These are phyloP conservation scores for Ceratina japonica DNA, from an alignment of 1,140 invertebrate genomes.

Conservation along the genomic window DNA sequence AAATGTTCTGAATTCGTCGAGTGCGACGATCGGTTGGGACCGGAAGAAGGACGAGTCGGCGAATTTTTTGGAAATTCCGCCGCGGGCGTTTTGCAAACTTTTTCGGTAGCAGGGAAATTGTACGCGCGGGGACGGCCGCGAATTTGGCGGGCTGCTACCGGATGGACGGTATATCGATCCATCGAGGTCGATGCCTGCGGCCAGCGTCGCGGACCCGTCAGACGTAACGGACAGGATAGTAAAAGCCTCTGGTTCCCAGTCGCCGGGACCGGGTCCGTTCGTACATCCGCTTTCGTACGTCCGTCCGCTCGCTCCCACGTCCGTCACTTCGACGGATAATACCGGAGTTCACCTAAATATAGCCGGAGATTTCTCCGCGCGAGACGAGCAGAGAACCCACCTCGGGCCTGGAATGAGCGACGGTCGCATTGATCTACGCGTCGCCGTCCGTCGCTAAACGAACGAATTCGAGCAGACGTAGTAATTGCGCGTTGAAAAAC, in stretches of 20 bases:
- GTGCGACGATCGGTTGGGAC: too few species aligned
- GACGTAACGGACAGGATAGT: slow-evolving; percentile 68
- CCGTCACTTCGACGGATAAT: slow-evolving; percentile 67
- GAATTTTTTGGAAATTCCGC: slow-evolving; percentile 12
- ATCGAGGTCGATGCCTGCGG: slow-evolving; percentile 57
- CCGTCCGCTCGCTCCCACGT: slow-evolving; percentile 59
- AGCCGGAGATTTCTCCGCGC: slow-evolving; percentile 35
- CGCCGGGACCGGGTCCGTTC: slow-evolving; percentile 56
- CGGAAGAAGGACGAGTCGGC: too few species aligned
- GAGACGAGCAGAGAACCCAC: not conserved
- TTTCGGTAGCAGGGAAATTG: too few species aligned
- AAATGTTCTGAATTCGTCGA: too few species aligned
- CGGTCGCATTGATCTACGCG: too few species aligned
- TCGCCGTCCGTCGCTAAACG: too few species aligned
- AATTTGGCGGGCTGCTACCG: slow-evolving; percentile 42
- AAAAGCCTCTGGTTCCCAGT: slow-evolving; percentile 66
- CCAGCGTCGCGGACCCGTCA: slow-evolving; percentile 61
- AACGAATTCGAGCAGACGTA: too few species aligned
- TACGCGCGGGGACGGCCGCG: not conserved
- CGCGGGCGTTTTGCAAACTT: too few species aligned
- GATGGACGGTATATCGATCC: slow-evolving; percentile 67
- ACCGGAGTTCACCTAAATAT: slow-evolving; percentile 73
- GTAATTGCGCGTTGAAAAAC: too few species aligned
- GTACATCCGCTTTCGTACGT: slow-evolving; percentile 63
- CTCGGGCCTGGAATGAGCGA: not conserved